Evolutionary conservation across 2,888 invertebrate genomes (phyloP), one percentile per base, ranked within the genome.

Genomic region (Drosophila atripex): DNA sequence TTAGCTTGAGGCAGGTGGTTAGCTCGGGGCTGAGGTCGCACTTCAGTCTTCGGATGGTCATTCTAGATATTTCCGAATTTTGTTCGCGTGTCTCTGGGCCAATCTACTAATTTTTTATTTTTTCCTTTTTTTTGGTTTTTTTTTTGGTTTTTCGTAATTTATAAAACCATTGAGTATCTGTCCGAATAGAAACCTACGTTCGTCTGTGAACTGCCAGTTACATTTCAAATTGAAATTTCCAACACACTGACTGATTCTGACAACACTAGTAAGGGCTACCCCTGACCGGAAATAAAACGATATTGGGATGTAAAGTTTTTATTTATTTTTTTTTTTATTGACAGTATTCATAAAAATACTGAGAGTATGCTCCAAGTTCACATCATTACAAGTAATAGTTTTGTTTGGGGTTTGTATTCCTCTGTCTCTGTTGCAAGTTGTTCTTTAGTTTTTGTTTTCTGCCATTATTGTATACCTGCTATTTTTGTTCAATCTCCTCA

Each of bases 301-400:
- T 32, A 52, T 41, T 52, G 21, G 9, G n/a, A 49, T 32, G 64
- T 78, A 84, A 77, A 78, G 80, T 80, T 89, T 86, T 77, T 78
- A 86, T 90, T 87, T 87, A 88, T 87, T 59, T 89, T 90, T 89
- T 87, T 59, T 89, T 90, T 89, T 88, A 88, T 90, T 90, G 77
- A 87, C 90, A 90, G 90, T 89, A 90, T 90, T 89, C 78, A 89
- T 90, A 88, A 89, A 89, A 90, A 91, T 91, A 90, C 90, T 91
- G 91, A 89, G 86, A 90, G 89, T 89, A 88, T 89, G 89, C 90
- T 91, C 90, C 90, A 90, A 89, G 89, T 90, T 90, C 91, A 91
- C 91, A 90, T 90, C 89, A 86, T 90, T 89, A 88, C 86, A 88
- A 86, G 82, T 82, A 82, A 80, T 88, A 88, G 89, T 84, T 88